A percentile compares a stretch with the other conserved stretches of the same genome.
Evolutionary conservation across 2,113 vertebrate genomes (phyloP).

Genomic region (Calidris pugnax): DNA sequence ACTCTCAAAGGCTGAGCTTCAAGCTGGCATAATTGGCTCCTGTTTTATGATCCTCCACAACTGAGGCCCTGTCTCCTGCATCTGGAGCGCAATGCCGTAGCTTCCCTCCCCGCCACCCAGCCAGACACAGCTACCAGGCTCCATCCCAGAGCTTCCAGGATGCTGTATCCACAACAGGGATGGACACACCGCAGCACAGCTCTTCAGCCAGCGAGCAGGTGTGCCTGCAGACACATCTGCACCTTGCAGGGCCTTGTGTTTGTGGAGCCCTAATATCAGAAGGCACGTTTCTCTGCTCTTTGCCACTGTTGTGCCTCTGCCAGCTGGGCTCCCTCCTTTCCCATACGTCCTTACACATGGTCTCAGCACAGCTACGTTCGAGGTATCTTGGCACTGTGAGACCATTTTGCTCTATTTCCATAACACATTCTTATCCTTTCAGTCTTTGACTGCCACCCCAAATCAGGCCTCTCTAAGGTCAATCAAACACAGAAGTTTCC

Average conservation of each 20-base stretch:
- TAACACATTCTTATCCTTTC: neutral
- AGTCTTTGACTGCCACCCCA: neutral
- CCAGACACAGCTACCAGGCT: neutral
- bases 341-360: fast-evolving
- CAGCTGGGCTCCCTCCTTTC: neutral
- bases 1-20: neutral
- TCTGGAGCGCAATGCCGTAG: neutral
- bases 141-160: neutral
- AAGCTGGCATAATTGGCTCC: neutral
- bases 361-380: fast-evolving
- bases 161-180: neutral
- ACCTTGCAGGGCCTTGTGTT: neutral
- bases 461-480: neutral
- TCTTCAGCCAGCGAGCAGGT: fast-evolving
- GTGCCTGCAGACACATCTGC: neutral
- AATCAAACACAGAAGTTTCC: neutral
- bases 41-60: neutral
- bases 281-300: neutral
- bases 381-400: fast-evolving
- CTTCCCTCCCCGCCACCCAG: neutral
- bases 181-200: neutral
- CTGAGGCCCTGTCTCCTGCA: neutral
- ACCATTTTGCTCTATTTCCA: neutral
- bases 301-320: neutral
- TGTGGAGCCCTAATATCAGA: neutral